Evolutionary conservation across 2,797 vertebrate genomes (phyloP).

Genomic region (Cossypha niveicapilla): DNA sequence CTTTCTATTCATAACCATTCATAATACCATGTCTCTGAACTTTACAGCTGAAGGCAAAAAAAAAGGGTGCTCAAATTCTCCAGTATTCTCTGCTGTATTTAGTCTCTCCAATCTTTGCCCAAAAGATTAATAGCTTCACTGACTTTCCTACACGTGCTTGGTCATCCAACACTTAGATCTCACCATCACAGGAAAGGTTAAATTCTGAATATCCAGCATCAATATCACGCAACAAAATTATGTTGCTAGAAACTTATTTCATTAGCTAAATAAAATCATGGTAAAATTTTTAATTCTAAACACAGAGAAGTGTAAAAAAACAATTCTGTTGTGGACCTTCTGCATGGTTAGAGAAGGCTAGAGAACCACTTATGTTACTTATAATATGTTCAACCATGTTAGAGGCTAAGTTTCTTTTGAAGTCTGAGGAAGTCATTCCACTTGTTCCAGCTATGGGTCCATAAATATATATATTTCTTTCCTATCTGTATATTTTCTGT

Average conservation of each 20-base stretch:
- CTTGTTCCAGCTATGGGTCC: not conserved
- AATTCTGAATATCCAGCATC: not conserved
- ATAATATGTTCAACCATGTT: not conserved
- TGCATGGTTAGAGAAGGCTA: not conserved
- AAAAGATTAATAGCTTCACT: not conserved
- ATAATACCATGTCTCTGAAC: not conserved
- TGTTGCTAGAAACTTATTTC: not conserved
- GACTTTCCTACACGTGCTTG: not conserved
- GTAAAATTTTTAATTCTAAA: not conserved
- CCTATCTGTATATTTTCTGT: not conserved
- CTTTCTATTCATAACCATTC: not conserved
- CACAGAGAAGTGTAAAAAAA: not conserved
- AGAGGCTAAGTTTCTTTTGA: not conserved
- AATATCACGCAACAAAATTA: not conserved
- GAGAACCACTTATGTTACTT: not conserved
- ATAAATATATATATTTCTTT: not conserved
- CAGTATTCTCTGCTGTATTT: not conserved
- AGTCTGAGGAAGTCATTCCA: not conserved
- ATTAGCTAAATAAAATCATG: not conserved
- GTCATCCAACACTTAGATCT: not conserved
- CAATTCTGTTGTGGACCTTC: not conserved
- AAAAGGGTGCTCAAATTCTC: not conserved
- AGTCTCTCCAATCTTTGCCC: not conserved
- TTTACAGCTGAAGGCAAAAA: not conserved
- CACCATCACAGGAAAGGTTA: not conserved